Base-by-base conservation (phyloP, 2,797 vertebrate species). In the Danio albolineatus region DNA sequence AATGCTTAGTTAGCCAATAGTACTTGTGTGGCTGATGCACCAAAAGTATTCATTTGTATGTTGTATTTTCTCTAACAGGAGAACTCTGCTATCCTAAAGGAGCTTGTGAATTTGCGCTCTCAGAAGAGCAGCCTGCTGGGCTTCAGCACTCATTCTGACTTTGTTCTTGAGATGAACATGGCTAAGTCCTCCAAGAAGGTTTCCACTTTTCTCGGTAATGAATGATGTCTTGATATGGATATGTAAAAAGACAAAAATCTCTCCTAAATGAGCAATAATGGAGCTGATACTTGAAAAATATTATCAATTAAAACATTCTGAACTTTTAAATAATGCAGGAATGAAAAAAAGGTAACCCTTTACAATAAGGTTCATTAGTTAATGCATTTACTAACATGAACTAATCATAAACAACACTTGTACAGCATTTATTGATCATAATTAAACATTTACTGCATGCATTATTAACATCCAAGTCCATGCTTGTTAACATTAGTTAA, bases 131-230 rank as follows among this genome's bases (percentile, higher is more conserved):
- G 69, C 1, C 86, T 99, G 81, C 94, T 99, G 49, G 96, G 95
- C 5, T 99, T 98, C 88, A 85, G 0, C 81, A 98, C 96, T 0
- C 98, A 99, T 0, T 95, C 97, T 0, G 97, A 99, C 92, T 98
- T 98, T 0, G 92, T 98, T 76, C 92, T 99, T 87, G 98, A 99
- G 92, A 98, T 99, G 97, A 99, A 98, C 93, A 99, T 99, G 98
- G 96, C 96, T 65, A 97, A 97, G 61, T 92, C 91, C 66, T 94
- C 94, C 61, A 88, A 89, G 85, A 93, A 91, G 0, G 98, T 99
- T 87, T 92, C 95, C 9, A 6, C 76, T 0, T 99, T 99, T 89
- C 92, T 99, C 57, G 97, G 98, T 99, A 92, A 79, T 64, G 12
- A 19, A 10, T 43, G 10, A 6, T 60, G 2, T 46, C n/a, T 54